Conservation (phyloP, 1,140 invertebrate species). For the Eurosta solidaginis region DNA sequence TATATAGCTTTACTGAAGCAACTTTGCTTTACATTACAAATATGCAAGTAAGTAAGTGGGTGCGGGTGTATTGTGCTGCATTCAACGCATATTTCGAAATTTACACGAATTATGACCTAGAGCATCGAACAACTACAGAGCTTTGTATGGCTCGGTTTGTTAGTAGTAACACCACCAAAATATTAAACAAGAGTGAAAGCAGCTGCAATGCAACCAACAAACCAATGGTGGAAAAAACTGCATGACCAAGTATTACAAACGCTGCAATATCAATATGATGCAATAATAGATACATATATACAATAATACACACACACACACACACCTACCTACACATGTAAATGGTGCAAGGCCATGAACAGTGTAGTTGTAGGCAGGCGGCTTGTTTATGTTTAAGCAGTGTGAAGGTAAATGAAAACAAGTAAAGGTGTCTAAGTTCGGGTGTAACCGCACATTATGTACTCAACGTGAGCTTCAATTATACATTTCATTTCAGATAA, state of each 20-base stretch:
- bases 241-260: neutral
- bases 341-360: conserved; percentile 19
- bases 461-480: neutral
- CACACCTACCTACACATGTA: neutral
- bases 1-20: neutral
- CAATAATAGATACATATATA: neutral
- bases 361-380: neutral
- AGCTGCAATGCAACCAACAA: neutral
- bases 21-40: neutral
- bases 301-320: neutral
- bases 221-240: neutral
- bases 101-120: conserved; percentile 18
- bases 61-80: neutral
- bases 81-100: neutral
- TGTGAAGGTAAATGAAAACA: neutral
- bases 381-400: neutral
- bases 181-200: conserved; percentile 18
- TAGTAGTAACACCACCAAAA: neutral
- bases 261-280: neutral
- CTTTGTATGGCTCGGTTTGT: too few species aligned
- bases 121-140: neutral
- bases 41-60: neutral
- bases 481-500: too few species aligned
- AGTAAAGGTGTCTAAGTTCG: neutral
- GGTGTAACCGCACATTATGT: neutral